Percentiles rank a stretch among this genome's conserved stretches.
Evolutionary conservation across 1,140 invertebrate species (phyloP).

Genomic region (Leptinotarsa lineolata): DNA sequence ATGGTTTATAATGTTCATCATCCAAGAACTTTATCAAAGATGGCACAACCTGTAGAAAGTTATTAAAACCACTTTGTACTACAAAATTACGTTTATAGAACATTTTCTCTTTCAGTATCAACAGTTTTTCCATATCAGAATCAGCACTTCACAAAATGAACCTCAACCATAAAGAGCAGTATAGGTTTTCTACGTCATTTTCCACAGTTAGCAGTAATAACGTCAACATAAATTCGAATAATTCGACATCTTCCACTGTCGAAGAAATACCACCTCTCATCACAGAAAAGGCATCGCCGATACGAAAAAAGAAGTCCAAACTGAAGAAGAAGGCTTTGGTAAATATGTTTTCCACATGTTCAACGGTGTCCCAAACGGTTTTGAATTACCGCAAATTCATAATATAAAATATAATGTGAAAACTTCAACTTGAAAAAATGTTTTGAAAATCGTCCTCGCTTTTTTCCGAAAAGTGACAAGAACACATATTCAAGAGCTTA

Average conservation of each 20-base stretch:
- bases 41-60: too few relatives aligned
- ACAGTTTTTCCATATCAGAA: slow-evolving; percentile 79
- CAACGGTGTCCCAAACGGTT: too few relatives aligned
- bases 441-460: too few relatives aligned
- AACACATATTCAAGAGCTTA: too few relatives aligned
- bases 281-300: slow-evolving; percentile 59
- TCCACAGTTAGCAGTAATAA: slow-evolving; percentile 58
- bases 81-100: not conserved
- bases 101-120: slow-evolving; percentile 47
- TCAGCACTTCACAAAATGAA: slow-evolving; percentile 77
- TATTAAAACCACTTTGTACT: too few relatives aligned
- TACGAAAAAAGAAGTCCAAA: slow-evolving; percentile 70
- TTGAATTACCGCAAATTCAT: too few relatives aligned
- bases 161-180: slow-evolving; percentile 56
- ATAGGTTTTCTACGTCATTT: slow-evolving; percentile 55
- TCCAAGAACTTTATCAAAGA: too few relatives aligned
- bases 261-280: slow-evolving; percentile 63
- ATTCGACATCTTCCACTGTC: slow-evolving; percentile 68
- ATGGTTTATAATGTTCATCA: too few relatives aligned
- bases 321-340: slow-evolving; percentile 66
- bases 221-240: slow-evolving; percentile 57
- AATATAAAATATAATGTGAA: too few relatives aligned
- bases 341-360: slow-evolving; percentile 18
- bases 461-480: too few relatives aligned
- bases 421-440: too few relatives aligned